phyloP scores from a whole-genome alignment of 2,888 invertebrate species.

The Aleiodes alternator region DNA sequence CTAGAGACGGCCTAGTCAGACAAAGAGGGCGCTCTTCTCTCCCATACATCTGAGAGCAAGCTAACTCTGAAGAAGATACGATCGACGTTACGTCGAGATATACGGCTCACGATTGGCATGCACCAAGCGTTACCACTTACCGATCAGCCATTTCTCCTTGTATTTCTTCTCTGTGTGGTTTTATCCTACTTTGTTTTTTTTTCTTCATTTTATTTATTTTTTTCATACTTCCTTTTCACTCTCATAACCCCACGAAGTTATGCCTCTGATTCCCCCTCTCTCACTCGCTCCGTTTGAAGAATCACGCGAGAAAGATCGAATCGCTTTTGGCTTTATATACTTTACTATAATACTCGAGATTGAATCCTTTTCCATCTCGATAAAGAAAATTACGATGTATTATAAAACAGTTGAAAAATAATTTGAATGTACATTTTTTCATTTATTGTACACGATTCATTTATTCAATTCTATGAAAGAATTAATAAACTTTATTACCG shows the following conservation, averaged over 20 bases:
- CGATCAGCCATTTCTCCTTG: slow-evolving; percentile 57
- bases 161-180: slow-evolving; percentile 42
- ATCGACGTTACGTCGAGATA: slow-evolving; percentile 60
- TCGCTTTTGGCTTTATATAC: slow-evolving; percentile 39
- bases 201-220: background rate
- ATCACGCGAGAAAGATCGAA: slow-evolving; percentile 46
- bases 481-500: background rate
- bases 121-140: slow-evolving; percentile 65
- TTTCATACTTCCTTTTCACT: background rate
- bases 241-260: background rate
- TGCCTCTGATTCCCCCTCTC: slow-evolving; percentile 21
- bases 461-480: background rate
- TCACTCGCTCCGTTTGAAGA: background rate
- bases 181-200: slow-evolving; percentile 13
- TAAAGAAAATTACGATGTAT: slow-evolving; percentile 42
- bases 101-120: slow-evolving; percentile 66
- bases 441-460: background rate
- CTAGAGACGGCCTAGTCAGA: slow-evolving; percentile 21
- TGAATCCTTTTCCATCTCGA: slow-evolving; percentile 44
- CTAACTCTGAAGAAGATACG: slow-evolving; percentile 60
- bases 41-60: slow-evolving; percentile 51
- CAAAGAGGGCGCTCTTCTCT: slow-evolving; percentile 1
- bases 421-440: slow-evolving; percentile 24
- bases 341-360: slow-evolving; percentile 40
- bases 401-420: slow-evolving; percentile 21